phyloP scores from a whole-genome alignment of 2,888 invertebrate genomes.

The Mechanitis messenoides region DNA sequence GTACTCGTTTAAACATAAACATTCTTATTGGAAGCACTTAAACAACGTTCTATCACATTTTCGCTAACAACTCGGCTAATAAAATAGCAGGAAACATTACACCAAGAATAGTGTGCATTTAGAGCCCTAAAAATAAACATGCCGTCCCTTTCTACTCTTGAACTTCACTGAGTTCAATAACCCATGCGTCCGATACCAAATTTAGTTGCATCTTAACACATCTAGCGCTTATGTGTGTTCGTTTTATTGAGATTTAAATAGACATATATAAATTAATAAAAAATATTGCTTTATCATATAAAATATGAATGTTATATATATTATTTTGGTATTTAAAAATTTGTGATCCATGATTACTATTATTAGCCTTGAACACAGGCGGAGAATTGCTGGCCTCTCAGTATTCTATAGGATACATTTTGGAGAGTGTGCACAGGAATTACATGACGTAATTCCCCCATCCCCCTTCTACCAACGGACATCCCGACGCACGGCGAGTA shows the following conservation, averaged over 20 bases:
- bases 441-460: too few relatives aligned
- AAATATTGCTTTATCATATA: too few relatives aligned
- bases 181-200: slow-evolving; percentile 49
- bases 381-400: too few relatives aligned
- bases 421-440: too few relatives aligned
- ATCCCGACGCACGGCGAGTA: too few relatives aligned
- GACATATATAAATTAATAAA: too few relatives aligned
- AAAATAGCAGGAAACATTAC: slow-evolving; percentile 47
- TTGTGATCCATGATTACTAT: too few relatives aligned
- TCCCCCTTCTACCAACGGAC: too few relatives aligned
- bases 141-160: slow-evolving; percentile 59
- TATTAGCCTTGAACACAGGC: too few relatives aligned
- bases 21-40: slow-evolving; percentile 6
- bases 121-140: slow-evolving; percentile 68
- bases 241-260: not conserved
- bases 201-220: slow-evolving; percentile 16
- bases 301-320: too few relatives aligned
- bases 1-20: slow-evolving; percentile 10
- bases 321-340: too few relatives aligned
- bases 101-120: slow-evolving; percentile 54
- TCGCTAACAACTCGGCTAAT: slow-evolving; percentile 39
- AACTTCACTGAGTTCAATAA: slow-evolving; percentile 66
- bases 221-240: not conserved
- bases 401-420: too few relatives aligned
- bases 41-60: slow-evolving; percentile 33